Base-by-base conservation (phyloP, 1,140 invertebrate species). In the Cepaea nemoralis region DNA sequence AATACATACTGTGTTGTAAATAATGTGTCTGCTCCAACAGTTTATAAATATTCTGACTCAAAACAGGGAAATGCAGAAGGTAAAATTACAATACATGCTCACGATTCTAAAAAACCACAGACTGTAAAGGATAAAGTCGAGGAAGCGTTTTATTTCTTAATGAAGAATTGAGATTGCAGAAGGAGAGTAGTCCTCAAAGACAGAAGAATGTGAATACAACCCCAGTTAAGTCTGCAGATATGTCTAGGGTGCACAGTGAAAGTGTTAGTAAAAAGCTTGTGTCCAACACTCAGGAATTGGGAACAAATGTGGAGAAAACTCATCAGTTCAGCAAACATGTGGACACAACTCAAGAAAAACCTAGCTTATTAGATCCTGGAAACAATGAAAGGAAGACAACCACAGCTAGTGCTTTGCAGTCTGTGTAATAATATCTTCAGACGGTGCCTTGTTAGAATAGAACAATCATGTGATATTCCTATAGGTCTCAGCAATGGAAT, bases 131-230 rank as follows among this genome's bases (percentile, higher is more conserved):
- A 63, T 8, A 63, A 63, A 63, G 59, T 63, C 2, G 27, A n/a
- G 33, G 59, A 63, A 16, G 59, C 59, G 6, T 63, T 63, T 31
- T 63, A n/a, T 63, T 63, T 63, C 59, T 63, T 63, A 27, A 63
- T 31, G 59, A 63, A 27, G 59, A 63, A 27, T 31, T 63, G n/a
- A 63, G 33, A 16, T 63, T 63, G n/a, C 27, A 63, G 33, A 63
- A 63, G n/a, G 59, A 31, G 16, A 27, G 8, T 22, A n/a, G 59
- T 63, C n/a, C 27, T 63, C n/a, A 31, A 10, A 2, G 27, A 19
- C 8, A 19, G 50, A 14, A 55, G 22, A 22, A 3, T 55, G 27
- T 27, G 45, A 12, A 12, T 48, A 63, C 59, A 63, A 10, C 33
- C 27, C 5, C n/a, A 63, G 0, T 10, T 0, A 63, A 63, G 59